Base-by-base conservation (phyloP, 2,113 vertebrate species). In the Macquaria australasica region DNA sequence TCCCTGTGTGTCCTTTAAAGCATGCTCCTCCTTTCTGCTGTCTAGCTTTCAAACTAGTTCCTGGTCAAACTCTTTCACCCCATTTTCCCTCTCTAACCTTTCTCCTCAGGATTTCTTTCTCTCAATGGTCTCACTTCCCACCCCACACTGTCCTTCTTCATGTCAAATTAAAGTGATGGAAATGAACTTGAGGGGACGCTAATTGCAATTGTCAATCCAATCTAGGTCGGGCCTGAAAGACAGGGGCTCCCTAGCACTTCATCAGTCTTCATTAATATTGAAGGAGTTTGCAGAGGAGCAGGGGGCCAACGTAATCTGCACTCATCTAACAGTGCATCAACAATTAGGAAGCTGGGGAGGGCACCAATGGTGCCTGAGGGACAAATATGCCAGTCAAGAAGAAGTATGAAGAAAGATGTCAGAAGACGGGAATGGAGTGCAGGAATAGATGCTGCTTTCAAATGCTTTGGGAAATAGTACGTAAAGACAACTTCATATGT, bases 181-280 rank as follows among this genome's bases (percentile, higher is more conserved):
- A 95, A 94, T 95, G 94, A 95, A 96, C 94, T 95, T 94, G 95
- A 94, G 92, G 92, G 94, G 92, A 90, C 80, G 90, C 95, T 96
- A 96, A 96, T 96, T 96, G 95, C 92, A 84, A 96, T 94, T 96
- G 95, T 96, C 96, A 95, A 95, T 96, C 95, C 93, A 93, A 94
- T 96, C 94, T 94, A 86, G 91, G 90, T 88, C 78, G 77, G 72
- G 70, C 84, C 93, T 94, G 94, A 94, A 93, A 94, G 94, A 95
- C 94, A 92, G 86, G 93, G 87, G 85, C 94, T 94, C 94, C 89
- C 89, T 79, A 90, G 94, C 94, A 96, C 94, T 95, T 96, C 93
- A 96, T 96, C 95, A 95, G 94, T 96, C 95, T 96, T 96, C 95
- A 96, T 96, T 96, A 96, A 96, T 95, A 95, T 91, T 95, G 93